A percentile compares a stretch with the other conserved stretches of the same genome.
Conservation (phyloP, 2,113 vertebrate species). For the Platichthys stellatus region DNA sequence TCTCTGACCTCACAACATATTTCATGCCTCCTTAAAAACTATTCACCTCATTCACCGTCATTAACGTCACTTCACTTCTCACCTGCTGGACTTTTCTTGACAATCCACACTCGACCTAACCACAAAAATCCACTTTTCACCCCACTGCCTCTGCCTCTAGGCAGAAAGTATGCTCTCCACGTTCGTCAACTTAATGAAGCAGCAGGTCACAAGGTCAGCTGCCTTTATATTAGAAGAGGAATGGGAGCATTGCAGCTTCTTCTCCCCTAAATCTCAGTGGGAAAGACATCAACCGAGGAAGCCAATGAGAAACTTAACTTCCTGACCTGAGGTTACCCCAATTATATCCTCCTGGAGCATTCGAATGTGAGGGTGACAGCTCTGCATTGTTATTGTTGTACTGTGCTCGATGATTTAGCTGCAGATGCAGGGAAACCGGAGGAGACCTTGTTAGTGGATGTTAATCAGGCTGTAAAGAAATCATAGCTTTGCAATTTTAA, state of each 20-base stretch:
- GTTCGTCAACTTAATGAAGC: not conserved
- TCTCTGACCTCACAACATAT: too few relatives aligned
- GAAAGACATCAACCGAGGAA: not conserved
- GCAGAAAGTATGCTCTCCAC: constrained; percentile 9
- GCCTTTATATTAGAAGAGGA: constrained; percentile 7
- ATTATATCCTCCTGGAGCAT: not conserved
- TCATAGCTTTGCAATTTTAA: not conserved
- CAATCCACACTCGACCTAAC: not conserved
- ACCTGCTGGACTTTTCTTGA: not conserved
- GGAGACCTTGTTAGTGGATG: not conserved
- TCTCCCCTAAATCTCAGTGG: not conserved
- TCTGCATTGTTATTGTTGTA: constrained; percentile 1
- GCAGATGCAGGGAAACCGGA: not conserved
- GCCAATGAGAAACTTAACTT: not conserved
- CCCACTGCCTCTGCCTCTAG: not conserved
- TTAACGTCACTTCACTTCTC: constrained; percentile 2
- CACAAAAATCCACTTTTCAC: constrained; percentile 1
- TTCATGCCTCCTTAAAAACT: not conserved
- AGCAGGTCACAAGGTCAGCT: not conserved
- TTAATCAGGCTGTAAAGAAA: not conserved
- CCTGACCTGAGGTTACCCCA: not conserved
- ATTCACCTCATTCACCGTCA: not conserved
- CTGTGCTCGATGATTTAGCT: not conserved
- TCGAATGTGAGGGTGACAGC: constrained; percentile 1
- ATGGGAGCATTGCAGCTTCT: not conserved